Conservation (phyloP, 2,888 invertebrate genomes). For the Campoplex nolae region DNA sequence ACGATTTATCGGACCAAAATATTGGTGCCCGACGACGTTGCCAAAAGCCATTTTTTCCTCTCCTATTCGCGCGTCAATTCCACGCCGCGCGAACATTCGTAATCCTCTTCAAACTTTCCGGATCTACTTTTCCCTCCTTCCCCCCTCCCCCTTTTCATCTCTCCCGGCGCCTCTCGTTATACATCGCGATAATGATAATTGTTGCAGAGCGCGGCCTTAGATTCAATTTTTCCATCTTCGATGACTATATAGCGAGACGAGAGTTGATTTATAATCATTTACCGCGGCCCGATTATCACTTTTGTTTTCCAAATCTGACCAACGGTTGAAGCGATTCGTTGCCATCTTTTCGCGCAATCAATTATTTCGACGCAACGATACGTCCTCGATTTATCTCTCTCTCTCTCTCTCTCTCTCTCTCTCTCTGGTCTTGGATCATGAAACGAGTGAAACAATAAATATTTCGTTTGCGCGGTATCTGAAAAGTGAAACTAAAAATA, state of each 20-base stretch:
- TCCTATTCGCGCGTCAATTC: not conserved
- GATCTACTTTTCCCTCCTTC: not conserved
- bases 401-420: no score
- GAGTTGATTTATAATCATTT: not conserved
- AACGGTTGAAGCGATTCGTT: no score
- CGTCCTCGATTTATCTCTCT: no score
- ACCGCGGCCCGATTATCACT: not conserved
- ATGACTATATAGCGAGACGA: not conserved
- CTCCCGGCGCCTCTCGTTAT: not conserved
- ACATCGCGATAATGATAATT: not conserved
- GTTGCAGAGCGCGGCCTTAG: no score
- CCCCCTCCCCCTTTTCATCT: not conserved
- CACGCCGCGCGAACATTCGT: conserved; percentile 20
- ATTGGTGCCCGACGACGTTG: conserved; percentile 42
- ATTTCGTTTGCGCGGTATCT: not conserved
- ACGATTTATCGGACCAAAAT: conserved; percentile 49
- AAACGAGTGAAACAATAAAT: no score
- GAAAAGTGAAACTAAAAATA: not conserved
- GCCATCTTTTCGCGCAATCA: no score
- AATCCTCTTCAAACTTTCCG: conserved; percentile 3
- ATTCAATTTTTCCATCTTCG: not conserved
- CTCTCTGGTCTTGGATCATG: no score
- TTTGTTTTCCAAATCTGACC: no score
- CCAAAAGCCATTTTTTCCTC: conserved; percentile 41
- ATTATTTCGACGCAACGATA: no score